These are phyloP conservation scores for Melopsittacus undulatus DNA, from an alignment of 2,797 vertebrate genomes.

Conservation along the genomic window DNA sequence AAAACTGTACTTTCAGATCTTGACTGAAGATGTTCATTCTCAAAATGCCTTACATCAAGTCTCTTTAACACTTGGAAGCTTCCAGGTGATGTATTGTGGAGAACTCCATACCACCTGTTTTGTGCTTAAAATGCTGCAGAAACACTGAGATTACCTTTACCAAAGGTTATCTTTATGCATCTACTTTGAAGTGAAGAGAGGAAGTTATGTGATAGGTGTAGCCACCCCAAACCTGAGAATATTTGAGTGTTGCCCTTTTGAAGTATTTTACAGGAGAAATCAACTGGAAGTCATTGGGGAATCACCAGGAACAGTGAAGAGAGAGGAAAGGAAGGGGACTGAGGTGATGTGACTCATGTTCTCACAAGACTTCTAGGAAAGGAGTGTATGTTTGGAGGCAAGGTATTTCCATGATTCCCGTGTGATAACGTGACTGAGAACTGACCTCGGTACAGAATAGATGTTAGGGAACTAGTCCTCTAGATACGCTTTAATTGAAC, in stretches of 20 bases:
- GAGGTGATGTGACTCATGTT: background rate
- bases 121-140: background rate
- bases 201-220: background rate
- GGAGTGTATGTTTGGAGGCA: rapidly evolving
- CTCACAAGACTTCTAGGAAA: background rate
- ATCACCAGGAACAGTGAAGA: background rate
- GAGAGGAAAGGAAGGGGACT: background rate
- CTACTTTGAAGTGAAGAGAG: background rate
- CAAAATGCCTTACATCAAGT: background rate
- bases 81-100: background rate
- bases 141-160: background rate
- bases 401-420: background rate
- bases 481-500: background rate
- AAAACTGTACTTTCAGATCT: background rate
- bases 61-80: background rate
- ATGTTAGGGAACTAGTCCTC: background rate
- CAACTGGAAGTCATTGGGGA: too few relatives aligned
- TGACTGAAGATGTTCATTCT: background rate
- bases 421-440: background rate
- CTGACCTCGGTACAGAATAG: background rate
- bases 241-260: background rate
- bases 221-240: background rate
- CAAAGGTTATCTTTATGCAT: background rate
- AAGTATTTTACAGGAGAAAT: background rate
- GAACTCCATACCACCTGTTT: background rate